These are phyloP conservation scores for Petromus typicus DNA, from an alignment of 2,113 vertebrate species.

Conservation along the genomic window DNA sequence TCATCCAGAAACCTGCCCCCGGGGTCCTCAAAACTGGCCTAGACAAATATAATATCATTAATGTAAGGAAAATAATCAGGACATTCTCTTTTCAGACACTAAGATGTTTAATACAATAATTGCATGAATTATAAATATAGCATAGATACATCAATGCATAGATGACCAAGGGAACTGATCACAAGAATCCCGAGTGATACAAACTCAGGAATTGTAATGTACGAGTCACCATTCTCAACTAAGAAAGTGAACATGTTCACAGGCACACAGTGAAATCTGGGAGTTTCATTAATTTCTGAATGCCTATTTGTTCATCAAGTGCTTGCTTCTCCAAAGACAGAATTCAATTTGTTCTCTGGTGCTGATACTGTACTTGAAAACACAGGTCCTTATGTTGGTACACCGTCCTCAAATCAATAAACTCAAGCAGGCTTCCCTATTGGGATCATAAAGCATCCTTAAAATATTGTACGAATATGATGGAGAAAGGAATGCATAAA, in stretches of 20 bases:
- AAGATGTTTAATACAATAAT: neutral
- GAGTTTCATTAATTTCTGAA: neutral
- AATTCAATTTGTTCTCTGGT: neutral
- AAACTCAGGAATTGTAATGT: neutral
- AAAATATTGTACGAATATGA: neutral
- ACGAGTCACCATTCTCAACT: neutral
- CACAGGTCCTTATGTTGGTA: rapidly evolving
- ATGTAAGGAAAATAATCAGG: neutral
- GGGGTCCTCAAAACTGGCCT: neutral
- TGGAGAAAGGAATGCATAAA: neutral
- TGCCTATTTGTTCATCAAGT: neutral
- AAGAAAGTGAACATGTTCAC: neutral
- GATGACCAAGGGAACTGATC: neutral
- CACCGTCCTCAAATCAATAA: neutral
- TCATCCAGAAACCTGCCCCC: neutral
- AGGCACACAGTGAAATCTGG: neutral
- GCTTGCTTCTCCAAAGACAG: neutral
- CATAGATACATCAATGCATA: neutral
- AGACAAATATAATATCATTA: neutral
- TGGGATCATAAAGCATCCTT: neutral
- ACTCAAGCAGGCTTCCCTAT: neutral
- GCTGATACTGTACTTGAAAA: rapidly evolving
- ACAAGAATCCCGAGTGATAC: neutral
- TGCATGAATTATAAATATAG: neutral
- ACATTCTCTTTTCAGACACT: neutral